Conservation (phyloP, 1,140 invertebrate species). For the Rhopalosiphum maidis region DNA sequence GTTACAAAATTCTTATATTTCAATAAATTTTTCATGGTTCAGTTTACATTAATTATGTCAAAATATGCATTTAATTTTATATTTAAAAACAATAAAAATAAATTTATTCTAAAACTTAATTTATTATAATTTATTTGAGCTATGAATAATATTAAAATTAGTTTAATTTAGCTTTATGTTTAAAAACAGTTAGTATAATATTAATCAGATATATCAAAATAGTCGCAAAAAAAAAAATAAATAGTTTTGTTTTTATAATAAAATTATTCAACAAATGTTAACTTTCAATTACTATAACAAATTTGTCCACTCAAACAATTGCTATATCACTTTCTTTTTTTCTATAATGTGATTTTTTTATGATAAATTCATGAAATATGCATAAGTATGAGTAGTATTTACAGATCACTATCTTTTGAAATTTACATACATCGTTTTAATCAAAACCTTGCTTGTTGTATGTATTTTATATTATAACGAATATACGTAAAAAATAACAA, state of each 20-base stretch:
- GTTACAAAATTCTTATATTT: neutral
- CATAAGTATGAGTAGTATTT: neutral
- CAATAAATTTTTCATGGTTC: neutral
- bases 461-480: neutral
- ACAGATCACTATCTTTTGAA: neutral
- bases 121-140: neutral
- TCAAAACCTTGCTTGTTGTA: neutral
- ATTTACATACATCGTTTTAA: neutral
- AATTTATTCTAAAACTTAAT: neutral
- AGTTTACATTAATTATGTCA: neutral
- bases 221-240: neutral
- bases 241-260: neutral
- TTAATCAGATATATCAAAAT: neutral
- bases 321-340: neutral
- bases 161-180: neutral
- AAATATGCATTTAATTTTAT: neutral
- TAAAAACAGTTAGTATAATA: neutral
- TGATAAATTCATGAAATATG: constrained; percentile 40
- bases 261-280: neutral
- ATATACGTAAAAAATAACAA: neutral
- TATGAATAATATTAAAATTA: neutral
- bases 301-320: neutral
- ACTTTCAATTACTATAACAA: no score
- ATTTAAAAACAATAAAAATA: no score
- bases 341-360: no score